Conservation (phyloP, 2,797 vertebrate species). For the Pteronotus mesoamericanus region DNA sequence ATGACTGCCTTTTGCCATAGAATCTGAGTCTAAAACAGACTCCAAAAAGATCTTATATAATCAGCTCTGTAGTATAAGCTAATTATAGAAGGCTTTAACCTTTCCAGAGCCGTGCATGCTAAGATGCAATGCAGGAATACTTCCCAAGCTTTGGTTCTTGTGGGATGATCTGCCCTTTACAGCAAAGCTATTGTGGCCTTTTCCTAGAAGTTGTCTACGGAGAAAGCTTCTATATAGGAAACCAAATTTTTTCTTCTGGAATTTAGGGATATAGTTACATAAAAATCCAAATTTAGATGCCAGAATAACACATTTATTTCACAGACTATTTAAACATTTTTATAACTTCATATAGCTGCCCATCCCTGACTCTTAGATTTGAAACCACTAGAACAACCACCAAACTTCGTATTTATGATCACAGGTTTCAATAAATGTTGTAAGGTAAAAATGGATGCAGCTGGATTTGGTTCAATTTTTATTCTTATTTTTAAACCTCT, state of each 20-base stretch:
- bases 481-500: background rate
- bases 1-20: background rate
- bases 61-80: constrained; percentile 45
- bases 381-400: background rate
- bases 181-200: accelerated
- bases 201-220: background rate
- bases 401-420: background rate
- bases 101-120: background rate
- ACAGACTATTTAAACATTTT: background rate
- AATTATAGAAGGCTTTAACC: constrained; percentile 38
- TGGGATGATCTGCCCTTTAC: background rate
- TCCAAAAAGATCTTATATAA: background rate
- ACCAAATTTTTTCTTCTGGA: background rate
- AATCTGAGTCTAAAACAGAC: constrained; percentile 56
- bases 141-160: background rate
- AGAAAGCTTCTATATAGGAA: background rate
- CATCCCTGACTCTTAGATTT: background rate
- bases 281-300: background rate
- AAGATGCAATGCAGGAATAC: background rate
- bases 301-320: background rate
- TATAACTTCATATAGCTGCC: background rate
- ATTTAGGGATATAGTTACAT: background rate
- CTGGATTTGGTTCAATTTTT: background rate
- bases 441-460: background rate
- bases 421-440: background rate